Conservation (phyloP, 2,797 vertebrate genomes). For the Rhodeus uyekii region DNA sequence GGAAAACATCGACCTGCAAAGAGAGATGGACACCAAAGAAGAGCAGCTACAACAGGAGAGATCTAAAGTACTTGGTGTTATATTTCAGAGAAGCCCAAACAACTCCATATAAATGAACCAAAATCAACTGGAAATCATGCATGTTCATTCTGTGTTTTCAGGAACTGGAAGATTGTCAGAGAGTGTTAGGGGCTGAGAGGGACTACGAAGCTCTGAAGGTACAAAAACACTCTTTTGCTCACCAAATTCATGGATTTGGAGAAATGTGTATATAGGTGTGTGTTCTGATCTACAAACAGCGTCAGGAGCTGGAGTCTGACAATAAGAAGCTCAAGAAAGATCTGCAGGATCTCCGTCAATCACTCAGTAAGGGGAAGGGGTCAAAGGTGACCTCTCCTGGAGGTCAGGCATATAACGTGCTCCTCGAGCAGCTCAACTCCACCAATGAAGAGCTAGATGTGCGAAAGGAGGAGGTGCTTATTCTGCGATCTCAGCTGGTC, state of each 20-base stretch:
- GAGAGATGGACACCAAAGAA: conserved; percentile 87
- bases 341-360: conserved; percentile 86
- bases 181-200: conserved; percentile 84
- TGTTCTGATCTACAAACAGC: conserved; percentile 68
- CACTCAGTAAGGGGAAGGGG: conserved; percentile 79
- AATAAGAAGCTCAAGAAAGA: conserved; percentile 95
- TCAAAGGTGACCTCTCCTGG: conserved; percentile 78
- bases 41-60: conserved; percentile 84
- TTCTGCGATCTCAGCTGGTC: conserved; percentile 91
- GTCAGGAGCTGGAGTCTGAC: conserved; percentile 93
- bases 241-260: neutral
- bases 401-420: conserved; percentile 83
- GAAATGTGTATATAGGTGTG: neutral
- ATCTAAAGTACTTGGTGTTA: conserved; percentile 72
- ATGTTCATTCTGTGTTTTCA: conserved; percentile 58
- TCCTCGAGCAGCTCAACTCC: conserved; percentile 90
- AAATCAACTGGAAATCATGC: neutral
- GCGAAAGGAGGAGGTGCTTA: conserved; percentile 94
- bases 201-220: conserved; percentile 96
- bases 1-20: conserved; percentile 87
- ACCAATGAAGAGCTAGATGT: conserved; percentile 93
- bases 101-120: neutral
- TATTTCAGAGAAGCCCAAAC: neutral
- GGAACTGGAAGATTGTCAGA: conserved; percentile 83
- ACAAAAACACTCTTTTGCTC: conserved; percentile 41